phyloP scores from a whole-genome alignment of 1,140 invertebrate genomes.

The Drosophila asahinai region DNA sequence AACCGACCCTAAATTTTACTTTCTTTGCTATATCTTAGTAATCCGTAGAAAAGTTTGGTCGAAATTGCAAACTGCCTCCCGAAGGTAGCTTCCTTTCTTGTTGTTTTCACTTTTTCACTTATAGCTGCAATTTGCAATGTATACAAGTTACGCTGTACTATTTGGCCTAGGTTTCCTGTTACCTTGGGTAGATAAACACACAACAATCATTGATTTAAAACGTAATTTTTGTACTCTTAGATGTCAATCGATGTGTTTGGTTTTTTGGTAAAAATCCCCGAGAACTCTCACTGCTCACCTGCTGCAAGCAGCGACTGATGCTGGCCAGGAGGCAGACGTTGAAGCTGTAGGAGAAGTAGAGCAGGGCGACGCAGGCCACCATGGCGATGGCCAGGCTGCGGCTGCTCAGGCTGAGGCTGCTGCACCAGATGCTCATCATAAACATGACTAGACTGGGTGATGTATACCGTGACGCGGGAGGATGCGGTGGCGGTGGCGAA shows the following conservation, averaged over 20 bases:
- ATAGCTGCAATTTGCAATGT: too few relatives aligned
- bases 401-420: constrained; percentile 78
- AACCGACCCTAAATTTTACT: too few relatives aligned
- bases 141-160: too few relatives aligned
- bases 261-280: not conserved
- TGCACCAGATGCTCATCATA: constrained; percentile 77
- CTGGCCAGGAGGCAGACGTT: constrained; percentile 87
- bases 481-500: not conserved
- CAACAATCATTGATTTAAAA: not conserved
- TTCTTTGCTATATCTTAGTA: too few relatives aligned
- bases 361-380: constrained; percentile 81
- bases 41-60: too few relatives aligned
- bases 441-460: constrained; percentile 48
- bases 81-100: too few relatives aligned
- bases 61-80: too few relatives aligned
- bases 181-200: too few relatives aligned
- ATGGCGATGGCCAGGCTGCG: constrained; percentile 84
- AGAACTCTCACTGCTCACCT: constrained; percentile 80
- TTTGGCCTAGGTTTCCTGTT: too few relatives aligned
- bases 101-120: too few relatives aligned
- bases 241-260: constrained; percentile 8
- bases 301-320: constrained; percentile 84
- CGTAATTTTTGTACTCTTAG: too few relatives aligned
- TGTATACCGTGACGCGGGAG: not conserved
- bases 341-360: constrained; percentile 87